phyloP scores from a whole-genome alignment of 1,140 invertebrate genomes.

The Oreohelix idahoensis region DNA sequence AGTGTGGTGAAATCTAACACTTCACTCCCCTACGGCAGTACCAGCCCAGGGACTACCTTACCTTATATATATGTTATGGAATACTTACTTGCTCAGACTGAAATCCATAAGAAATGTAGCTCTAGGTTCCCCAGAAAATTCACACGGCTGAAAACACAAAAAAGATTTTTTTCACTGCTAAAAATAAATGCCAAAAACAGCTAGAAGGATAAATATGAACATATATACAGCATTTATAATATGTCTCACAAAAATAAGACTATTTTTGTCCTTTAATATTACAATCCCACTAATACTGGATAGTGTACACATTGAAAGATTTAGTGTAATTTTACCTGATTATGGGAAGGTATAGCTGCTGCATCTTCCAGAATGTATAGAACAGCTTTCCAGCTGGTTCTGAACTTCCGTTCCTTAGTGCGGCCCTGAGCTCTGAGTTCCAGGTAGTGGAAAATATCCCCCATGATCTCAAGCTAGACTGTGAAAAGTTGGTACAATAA shows the following conservation, averaged over 20 bases:
- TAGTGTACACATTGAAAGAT: too few species aligned
- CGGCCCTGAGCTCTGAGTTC: slow-evolving; percentile 14
- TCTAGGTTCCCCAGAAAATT: slow-evolving; percentile 33
- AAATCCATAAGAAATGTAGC: slow-evolving; percentile 41
- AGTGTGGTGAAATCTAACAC: too few species aligned
- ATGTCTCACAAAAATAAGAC: too few species aligned
- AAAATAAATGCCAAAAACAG: too few species aligned
- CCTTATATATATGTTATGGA: neutral
- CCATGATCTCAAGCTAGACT: neutral
- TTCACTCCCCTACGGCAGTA: too few species aligned
- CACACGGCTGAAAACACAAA: slow-evolving; percentile 24
- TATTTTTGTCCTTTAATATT: too few species aligned
- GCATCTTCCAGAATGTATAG: slow-evolving; percentile 20
- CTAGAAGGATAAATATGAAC: too few species aligned
- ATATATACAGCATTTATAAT: too few species aligned
- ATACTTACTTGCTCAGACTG: slow-evolving; percentile 30
- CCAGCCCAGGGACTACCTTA: too few species aligned
- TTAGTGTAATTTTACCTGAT: slow-evolving; percentile 21
- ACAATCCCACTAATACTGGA: too few species aligned
- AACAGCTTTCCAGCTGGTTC: slow-evolving; percentile 14
- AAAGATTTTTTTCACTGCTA: too few species aligned
- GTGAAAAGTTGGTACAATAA: neutral
- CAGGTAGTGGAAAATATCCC: slow-evolving; percentile 22
- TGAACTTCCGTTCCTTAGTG: neutral
- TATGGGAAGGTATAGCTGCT: slow-evolving; percentile 9